Evolutionary conservation across 2,113 vertebrate genomes (phyloP), one percentile per base, ranked within the genome.

Genomic region (Chunga burmeisteri): DNA sequence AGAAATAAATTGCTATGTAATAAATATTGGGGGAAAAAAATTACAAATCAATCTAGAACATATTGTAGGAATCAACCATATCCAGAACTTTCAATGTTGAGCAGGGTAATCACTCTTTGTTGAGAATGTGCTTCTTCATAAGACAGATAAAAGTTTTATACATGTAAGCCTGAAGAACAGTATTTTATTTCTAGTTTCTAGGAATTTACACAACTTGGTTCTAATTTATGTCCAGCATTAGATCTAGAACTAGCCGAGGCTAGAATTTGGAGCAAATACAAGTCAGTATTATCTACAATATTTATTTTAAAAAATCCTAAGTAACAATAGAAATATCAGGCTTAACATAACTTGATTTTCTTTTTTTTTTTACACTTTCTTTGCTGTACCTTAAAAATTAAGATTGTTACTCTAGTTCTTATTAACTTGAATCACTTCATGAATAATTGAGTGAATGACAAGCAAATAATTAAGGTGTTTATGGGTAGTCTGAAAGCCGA

Each of bases 271-370:
- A 65, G 11, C 17, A 42, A 81, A 42, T 20, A 42, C 15, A 61
- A 70, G 15, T 36, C 55, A 77, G 6, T 30, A 42, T 11, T 34
- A 11, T 11, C 21, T 59, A 13, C 21, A 59, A 4, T 27, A 70
- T n/a, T 72, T 58, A 2, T 40, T 63, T 53, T 25, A 2, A 50
- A 77, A 67, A 77, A 32, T 20, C 10, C 5, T 27, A 21, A 63
- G 4, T 22, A 80, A 29, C 13, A 15, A 36, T 11, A 78, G 34
- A 56, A 73, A 38, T n/a, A 42, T 1, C 13, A 68, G 14, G 34
- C 26, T 86, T 63, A 22, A 36, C 4, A 3, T 52, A 42, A 81
- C 7, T 71, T 0, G 0, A 44, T 6, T 4, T 9, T 66, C 50
- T 74, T 18, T 3, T 3, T 34, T 53, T 62, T 49, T 82, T 46